A percentile compares a stretch with the other conserved stretches of the same genome.
Evolutionary conservation across 2,888 invertebrate genomes (phyloP).

Genomic region (Drosophila borborema): DNA sequence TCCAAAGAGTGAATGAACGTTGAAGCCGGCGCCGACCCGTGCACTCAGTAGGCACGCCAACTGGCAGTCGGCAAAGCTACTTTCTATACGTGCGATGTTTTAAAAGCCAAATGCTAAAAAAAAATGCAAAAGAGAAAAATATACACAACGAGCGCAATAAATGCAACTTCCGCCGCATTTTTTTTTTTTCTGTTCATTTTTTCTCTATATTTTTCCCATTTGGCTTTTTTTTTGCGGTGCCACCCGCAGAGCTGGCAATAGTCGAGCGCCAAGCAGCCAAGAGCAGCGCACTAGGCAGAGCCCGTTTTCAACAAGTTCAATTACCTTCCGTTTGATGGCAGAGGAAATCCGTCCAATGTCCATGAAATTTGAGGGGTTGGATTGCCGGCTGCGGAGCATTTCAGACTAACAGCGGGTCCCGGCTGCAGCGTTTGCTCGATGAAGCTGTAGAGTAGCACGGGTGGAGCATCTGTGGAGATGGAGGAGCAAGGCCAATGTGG

Average conservation of each 20-base stretch:
- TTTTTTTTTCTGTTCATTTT: slow-evolving; percentile 13
- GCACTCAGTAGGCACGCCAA: slow-evolving; percentile 61
- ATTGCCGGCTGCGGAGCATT: slow-evolving; percentile 92
- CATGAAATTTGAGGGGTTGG: slow-evolving; percentile 92
- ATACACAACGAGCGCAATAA: slow-evolving; percentile 68
- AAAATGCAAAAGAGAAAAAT: slow-evolving; percentile 30
- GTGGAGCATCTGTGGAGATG: slow-evolving; percentile 89
- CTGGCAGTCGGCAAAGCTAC: slow-evolving; percentile 63
- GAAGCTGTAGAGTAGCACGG: slow-evolving; percentile 91
- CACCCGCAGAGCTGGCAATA: slow-evolving; percentile 71
- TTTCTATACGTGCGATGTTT: slow-evolving; percentile 71
- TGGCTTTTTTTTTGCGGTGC: slow-evolving; percentile 42
- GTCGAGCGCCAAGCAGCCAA: slow-evolving; percentile 33
- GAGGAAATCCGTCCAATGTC: slow-evolving; percentile 91
- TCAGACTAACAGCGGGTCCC: slow-evolving; percentile 91
- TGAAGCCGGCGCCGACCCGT: slow-evolving; percentile 62
- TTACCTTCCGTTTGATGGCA: slow-evolving; percentile 87
- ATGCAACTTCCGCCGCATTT: slow-evolving; percentile 67
- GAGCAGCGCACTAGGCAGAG: slow-evolving; percentile 8
- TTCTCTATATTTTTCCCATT: slow-evolving; percentile 27
- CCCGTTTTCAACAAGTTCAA: slow-evolving; percentile 83
- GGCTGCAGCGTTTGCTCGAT: slow-evolving; percentile 92
- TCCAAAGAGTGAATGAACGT: slow-evolving; percentile 71
- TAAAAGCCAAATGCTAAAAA: slow-evolving; percentile 71
- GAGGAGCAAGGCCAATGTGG: slow-evolving; percentile 24